A percentile compares a stretch with the other conserved stretches of the same genome.
These are phyloP conservation scores for Choloepus hoffmanni DNA, from an alignment of 2,113 vertebrate genomes.

Conservation along the genomic window DNA sequence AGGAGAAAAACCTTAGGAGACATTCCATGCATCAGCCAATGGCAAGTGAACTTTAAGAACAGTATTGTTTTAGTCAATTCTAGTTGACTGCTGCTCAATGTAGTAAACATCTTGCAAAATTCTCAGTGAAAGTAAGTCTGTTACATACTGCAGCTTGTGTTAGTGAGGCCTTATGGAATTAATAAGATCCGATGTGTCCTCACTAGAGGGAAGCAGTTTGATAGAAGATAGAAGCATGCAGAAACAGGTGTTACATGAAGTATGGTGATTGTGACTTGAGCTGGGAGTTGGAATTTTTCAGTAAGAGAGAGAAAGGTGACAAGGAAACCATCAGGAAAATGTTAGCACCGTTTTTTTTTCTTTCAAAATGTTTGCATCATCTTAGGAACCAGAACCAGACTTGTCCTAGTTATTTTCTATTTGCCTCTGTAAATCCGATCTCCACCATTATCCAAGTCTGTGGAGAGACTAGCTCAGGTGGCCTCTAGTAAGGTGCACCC, in stretches of 20 bases:
- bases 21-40: neutral
- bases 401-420: neutral
- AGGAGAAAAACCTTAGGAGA: neutral
- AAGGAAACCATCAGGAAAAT: neutral
- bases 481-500: neutral
- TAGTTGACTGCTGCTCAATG: neutral
- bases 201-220: neutral
- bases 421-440: neutral
- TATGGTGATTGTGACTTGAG: neutral
- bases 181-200: neutral
- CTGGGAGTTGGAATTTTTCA: neutral
- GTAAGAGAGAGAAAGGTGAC: neutral
- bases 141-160: neutral
- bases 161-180: neutral
- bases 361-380: neutral
- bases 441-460: neutral
- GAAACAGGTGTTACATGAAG: neutral
- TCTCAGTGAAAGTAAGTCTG: neutral
- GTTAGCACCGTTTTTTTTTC: neutral
- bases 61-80: neutral
- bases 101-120: neutral
- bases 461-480: neutral
- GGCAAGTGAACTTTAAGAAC: neutral
- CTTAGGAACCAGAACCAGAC: neutral
- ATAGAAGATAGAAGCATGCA: neutral